Percentiles rank a stretch among this genome's conserved stretches.
phyloP scores from a whole-genome alignment of 1,140 invertebrate species.

The Trichogramma pretiosum region DNA sequence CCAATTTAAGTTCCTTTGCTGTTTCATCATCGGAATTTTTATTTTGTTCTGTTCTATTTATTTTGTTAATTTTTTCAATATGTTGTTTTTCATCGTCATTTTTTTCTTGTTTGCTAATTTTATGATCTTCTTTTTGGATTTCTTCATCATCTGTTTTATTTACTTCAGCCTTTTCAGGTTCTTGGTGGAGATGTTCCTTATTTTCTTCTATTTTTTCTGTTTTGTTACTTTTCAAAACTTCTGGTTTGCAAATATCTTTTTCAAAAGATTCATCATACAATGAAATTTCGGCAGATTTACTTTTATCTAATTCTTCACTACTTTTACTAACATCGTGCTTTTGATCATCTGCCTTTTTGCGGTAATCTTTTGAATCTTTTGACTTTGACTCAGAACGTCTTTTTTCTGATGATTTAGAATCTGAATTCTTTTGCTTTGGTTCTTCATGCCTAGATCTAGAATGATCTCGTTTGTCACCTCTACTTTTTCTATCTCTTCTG shows the following conservation, averaged over 20 bases:
- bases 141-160: neutral
- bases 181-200: neutral
- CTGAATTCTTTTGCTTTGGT: constrained; percentile 13
- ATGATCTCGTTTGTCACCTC: constrained; percentile 22
- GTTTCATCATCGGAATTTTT: constrained; percentile 4
- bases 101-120: constrained; percentile 5
- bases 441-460: constrained; percentile 15
- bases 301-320: constrained; percentile 15
- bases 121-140: neutral
- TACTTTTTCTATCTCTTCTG: constrained; percentile 22
- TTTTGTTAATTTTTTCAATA: neutral
- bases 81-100: constrained; percentile 12
- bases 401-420: constrained; percentile 20
- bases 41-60: constrained; percentile 7
- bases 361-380: constrained; percentile 20
- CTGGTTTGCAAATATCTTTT: constrained; percentile 22
- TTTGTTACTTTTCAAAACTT: constrained; percentile 5
- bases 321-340: constrained; percentile 10
- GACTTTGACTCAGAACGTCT: constrained; percentile 7
- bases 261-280: too few species aligned
- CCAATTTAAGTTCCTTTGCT: constrained; percentile 11
- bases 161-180: neutral
- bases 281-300: too few species aligned
- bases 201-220: constrained; percentile 2
- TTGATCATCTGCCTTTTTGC: constrained; percentile 16